Evolutionary conservation across 2,113 vertebrate species (phyloP).

Genomic region (Crypturellus undulatus): DNA sequence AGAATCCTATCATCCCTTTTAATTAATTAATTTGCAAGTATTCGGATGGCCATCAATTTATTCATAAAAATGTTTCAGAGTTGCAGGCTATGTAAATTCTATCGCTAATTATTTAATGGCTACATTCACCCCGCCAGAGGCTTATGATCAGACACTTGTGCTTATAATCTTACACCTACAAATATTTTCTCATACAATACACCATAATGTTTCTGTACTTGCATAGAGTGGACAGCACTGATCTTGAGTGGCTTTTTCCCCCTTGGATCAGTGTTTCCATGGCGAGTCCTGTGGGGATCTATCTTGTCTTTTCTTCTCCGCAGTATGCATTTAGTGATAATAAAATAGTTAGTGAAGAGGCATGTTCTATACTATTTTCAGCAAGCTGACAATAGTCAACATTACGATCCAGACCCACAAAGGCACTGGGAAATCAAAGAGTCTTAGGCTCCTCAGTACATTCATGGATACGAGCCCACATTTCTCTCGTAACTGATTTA

Average conservation of each 20-base stretch:
- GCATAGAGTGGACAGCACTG: slow-evolving; percentile 3
- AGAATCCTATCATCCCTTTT: background rate
- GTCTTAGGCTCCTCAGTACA: background rate
- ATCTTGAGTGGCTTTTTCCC: slow-evolving; percentile 38
- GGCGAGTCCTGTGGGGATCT: slow-evolving; percentile 27
- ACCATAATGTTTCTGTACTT: background rate
- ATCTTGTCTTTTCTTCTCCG: slow-evolving; percentile 4
- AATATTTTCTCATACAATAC: slow-evolving; percentile 8
- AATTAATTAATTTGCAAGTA: slow-evolving; percentile 39
- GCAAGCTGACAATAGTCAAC: slow-evolving; percentile 26
- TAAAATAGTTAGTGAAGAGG: slow-evolving; percentile 17
- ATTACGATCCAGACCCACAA: background rate
- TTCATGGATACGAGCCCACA: background rate
- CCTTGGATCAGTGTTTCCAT: slow-evolving; percentile 52
- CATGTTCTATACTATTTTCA: background rate
- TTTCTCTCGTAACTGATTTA: background rate
- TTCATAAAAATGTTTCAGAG: slow-evolving; percentile 39
- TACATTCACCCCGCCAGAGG: background rate
- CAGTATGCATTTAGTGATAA: slow-evolving; percentile 42
- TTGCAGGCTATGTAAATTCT: slow-evolving; percentile 18
- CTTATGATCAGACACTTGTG: background rate
- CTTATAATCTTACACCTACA: background rate
- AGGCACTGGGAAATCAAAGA: background rate
- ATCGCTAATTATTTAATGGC: slow-evolving; percentile 50
- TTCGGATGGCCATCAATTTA: slow-evolving; percentile 44